Evolutionary conservation across 2,888 invertebrate species (phyloP), one percentile per base, ranked within the genome.

Genomic region (Seladonia tumulorum): DNA sequence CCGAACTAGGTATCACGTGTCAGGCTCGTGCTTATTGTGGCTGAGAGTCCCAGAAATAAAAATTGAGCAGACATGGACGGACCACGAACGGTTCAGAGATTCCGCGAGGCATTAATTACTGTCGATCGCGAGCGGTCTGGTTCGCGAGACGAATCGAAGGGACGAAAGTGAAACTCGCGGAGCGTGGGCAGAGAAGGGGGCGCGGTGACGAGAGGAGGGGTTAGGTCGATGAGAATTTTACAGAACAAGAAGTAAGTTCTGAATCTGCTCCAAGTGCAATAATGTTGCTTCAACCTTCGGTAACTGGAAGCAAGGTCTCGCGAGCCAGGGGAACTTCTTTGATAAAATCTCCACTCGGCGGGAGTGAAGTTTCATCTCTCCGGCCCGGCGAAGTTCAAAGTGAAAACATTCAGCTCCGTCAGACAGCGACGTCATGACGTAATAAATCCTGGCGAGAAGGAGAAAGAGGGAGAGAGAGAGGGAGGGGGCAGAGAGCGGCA

Each of bases 371-470:
- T 79, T 45, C 49, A 22, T 53, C 42, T 35, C 63, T 63, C 63
- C 29, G 63, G 18, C 16, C 16, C 79, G 47, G 63, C n/a, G 74
- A 79, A 79, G 49, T 74, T 63, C 49, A 66, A 68, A 80, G 57
- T 68, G 75, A 35, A 68, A 68, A 47, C 66, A 53, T 74, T 80
- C 53, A 53, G 25, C 47, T 53, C 16, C 5, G n/a, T 25, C 49
- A 63, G 60, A 45, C n/a, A 72, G 47, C 63, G 35, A 75, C 49
- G 74, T 80, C 47, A 42, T 63, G 35, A 77, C 53, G 53, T 77
- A 49, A 77, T 53, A 77, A 77, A 77, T 77, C 68, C 68, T 77
- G 18, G 39, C 49, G 25, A 29, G 10, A n/a, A n/a, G 3, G 53
- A 22, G 22, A 22, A 10, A 53, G 22, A 22, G 22, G 7, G 47